Conservation (phyloP, 2,113 vertebrate species). For the Chaetura pelagica region DNA sequence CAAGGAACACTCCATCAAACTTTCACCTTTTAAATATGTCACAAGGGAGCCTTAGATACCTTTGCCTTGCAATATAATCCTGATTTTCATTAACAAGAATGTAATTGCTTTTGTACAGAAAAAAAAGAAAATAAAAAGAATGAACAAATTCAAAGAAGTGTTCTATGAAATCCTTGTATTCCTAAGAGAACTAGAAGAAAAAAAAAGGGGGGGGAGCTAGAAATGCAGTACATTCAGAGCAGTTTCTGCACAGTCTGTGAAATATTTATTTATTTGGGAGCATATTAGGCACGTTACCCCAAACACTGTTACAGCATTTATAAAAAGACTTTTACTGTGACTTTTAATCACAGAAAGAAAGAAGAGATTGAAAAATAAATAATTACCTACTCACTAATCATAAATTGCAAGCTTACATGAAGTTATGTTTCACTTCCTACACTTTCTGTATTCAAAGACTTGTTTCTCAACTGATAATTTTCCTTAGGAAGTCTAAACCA, state of each 20-base stretch:
- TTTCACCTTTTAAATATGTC: conserved; percentile 69
- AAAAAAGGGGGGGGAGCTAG: neutral
- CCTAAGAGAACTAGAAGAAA: neutral
- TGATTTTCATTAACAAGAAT: conserved; percentile 63
- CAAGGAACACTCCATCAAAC: conserved; percentile 62
- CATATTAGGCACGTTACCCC: neutral
- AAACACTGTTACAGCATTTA: neutral
- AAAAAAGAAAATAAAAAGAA: neutral
- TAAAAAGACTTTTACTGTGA: neutral
- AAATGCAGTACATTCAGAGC: neutral
- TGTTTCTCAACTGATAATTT: neutral
- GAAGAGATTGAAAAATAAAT: neutral
- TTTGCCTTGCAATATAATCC: conserved; percentile 56
- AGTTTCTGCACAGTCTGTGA: neutral
- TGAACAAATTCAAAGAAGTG: neutral
- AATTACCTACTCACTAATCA: neutral
- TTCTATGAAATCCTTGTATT: conserved; percentile 1
- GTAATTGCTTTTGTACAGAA: conserved; percentile 36
- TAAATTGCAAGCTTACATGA: neutral
- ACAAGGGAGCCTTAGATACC: conserved; percentile 64
- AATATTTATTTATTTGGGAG: conserved; percentile 53
- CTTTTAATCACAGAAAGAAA: conserved; percentile 22
- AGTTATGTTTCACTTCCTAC: conserved; percentile 18
- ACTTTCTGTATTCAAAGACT: neutral
- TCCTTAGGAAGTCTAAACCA: neutral